phyloP scores from a whole-genome alignment of 2,888 invertebrate species.

The Drosophila meridionalis region DNA sequence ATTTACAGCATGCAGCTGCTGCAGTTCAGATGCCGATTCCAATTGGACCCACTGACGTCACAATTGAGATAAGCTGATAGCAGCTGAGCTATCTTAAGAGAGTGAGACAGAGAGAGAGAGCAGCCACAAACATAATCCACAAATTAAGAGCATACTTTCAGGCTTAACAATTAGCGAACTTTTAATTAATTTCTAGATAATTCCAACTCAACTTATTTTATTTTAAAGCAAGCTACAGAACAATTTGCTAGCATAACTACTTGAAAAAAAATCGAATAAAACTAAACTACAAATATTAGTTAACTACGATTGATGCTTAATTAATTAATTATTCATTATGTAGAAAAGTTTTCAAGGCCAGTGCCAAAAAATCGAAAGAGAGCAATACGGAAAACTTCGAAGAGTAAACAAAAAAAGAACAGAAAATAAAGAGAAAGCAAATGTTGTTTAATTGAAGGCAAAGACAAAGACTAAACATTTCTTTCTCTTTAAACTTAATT shows the following conservation, averaged over 20 bases:
- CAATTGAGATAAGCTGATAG: constrained; percentile 19
- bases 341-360: constrained; percentile 54
- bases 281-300: constrained; percentile 54
- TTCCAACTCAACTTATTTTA: constrained; percentile 28
- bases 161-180: constrained; percentile 39
- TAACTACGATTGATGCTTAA: constrained; percentile 54
- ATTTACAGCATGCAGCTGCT: constrained; percentile 30
- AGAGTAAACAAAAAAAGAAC: neutral
- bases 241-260: constrained; percentile 41
- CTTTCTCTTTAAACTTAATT: constrained; percentile 16
- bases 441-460: constrained; percentile 20
- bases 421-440: constrained; percentile 25
- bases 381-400: constrained; percentile 27
- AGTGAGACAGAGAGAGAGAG: neutral
- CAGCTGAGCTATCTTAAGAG: constrained; percentile 8
- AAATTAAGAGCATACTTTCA: constrained; percentile 60
- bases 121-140: neutral
- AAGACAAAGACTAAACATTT: constrained; percentile 25
- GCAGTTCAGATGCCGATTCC: constrained; percentile 49
- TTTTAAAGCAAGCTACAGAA: constrained; percentile 44
- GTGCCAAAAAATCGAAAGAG: constrained; percentile 43
- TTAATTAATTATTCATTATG: constrained; percentile 25
- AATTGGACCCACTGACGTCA: constrained; percentile 36
- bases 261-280: constrained; percentile 23
- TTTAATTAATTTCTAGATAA: constrained; percentile 11